Evolutionary conservation across 2,113 vertebrate genomes (phyloP).

Genomic region (Stegastes partitus): DNA sequence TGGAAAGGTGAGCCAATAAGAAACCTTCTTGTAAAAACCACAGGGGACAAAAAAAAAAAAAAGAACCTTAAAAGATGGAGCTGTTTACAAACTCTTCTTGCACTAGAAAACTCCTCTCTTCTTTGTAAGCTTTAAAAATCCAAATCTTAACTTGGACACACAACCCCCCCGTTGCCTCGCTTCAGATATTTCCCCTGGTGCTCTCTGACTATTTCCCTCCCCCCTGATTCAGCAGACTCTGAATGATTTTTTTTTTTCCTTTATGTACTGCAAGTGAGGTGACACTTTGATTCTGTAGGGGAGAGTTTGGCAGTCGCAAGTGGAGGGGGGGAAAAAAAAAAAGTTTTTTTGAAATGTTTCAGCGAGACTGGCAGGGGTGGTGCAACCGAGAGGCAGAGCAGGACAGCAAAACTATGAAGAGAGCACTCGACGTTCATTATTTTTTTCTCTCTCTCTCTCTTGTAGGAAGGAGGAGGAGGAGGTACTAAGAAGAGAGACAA

Average conservation of each 20-base stretch:
- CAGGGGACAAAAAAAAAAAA: no score
- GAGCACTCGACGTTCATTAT: conserved; percentile 37
- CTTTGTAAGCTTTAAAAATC: conserved; percentile 39
- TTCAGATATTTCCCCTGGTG: background rate
- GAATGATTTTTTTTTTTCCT: background rate
- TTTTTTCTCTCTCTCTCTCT: conserved; percentile 1
- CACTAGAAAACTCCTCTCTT: conserved; percentile 24
- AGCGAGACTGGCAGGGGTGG: background rate
- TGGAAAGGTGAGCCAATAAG: conserved; percentile 34
- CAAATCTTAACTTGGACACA: conserved; percentile 2
- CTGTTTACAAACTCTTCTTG: conserved; percentile 36
- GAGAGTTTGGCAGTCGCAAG: conserved; percentile 5
- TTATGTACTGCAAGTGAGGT: conserved; percentile 13
- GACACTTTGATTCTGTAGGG: background rate
- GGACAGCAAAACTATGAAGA: conserved; percentile 48
- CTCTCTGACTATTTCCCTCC: conserved; percentile 20
- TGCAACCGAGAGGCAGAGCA: conserved; percentile 45
- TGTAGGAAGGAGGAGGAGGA: conserved; percentile 3
- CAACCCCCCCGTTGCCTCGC: background rate
- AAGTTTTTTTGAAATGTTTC: conserved; percentile 35
- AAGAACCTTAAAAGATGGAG: conserved; percentile 22
- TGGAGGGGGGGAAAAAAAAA: background rate
- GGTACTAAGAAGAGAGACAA: conserved; percentile 35
- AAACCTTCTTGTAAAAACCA: conserved; percentile 42
- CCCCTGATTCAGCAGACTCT: conserved; percentile 6